Evolutionary conservation across 2,888 invertebrate genomes (phyloP).

Genomic region (Tholera decimalis): DNA sequence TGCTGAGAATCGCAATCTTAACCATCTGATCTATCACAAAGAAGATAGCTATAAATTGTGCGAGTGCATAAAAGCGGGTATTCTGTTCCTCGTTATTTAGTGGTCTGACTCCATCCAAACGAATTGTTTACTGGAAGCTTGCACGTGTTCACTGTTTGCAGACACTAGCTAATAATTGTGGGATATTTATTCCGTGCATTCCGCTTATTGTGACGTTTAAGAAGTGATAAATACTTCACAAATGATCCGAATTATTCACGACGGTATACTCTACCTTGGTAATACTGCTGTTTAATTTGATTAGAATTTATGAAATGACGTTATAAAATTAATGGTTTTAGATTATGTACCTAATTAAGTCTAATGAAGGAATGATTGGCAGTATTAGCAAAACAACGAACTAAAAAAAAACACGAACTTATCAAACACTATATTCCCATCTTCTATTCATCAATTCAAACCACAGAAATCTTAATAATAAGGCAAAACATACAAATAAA

Average conservation of each 20-base stretch:
- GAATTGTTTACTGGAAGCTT: slow-evolving; percentile 80
- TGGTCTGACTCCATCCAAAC: slow-evolving; percentile 71
- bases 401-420: too few relatives aligned
- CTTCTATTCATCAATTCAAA: too few relatives aligned
- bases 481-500: too few relatives aligned
- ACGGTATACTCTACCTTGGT: slow-evolving; percentile 22
- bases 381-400: too few relatives aligned
- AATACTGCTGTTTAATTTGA: slow-evolving; percentile 21
- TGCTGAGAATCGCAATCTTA: too few relatives aligned
- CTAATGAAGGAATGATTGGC: too few relatives aligned
- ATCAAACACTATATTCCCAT: background rate
- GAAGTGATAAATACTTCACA: slow-evolving; percentile 54
- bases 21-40: too few relatives aligned
- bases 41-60: too few relatives aligned
- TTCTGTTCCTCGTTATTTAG: slow-evolving; percentile 32
- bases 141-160: slow-evolving; percentile 79
- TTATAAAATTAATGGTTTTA: too few relatives aligned
- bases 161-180: slow-evolving; percentile 63
- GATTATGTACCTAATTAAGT: too few relatives aligned
- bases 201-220: slow-evolving; percentile 53
- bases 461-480: too few relatives aligned
- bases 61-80: background rate
- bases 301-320: slow-evolving; percentile 27
- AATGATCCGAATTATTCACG: slow-evolving; percentile 35
- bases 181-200: slow-evolving; percentile 61